Base-by-base conservation (phyloP, 2,113 vertebrate genomes). In the Eudorcas thomsonii region DNA sequence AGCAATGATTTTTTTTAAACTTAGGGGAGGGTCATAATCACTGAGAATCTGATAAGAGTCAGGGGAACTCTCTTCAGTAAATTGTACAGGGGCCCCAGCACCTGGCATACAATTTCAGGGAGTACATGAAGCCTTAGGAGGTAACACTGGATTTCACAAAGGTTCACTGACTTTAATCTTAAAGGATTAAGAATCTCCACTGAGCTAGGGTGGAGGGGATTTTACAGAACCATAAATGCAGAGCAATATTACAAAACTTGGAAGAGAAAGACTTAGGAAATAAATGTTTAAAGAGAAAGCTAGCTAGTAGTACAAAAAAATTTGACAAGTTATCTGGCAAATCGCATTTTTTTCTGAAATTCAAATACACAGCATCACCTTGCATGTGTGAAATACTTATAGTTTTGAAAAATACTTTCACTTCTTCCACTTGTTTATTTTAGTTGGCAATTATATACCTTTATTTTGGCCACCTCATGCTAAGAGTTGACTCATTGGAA, bases 291-390 rank as follows among this genome's bases (percentile, higher is more conserved):
- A 54, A 88, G 36, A 60, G 36, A 96, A 96, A 86, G 43, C 12
- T 87, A 91, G 25, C 7, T 88, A 88, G 30, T 39, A 48, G 78
- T 67, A 39, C 10, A 67, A 93, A 93, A 74, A 94, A 81, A 52
- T 28, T 39, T 45, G 39, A 19, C 26, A 96, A 11, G 33, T 55
- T 82, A 57, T 92, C 21, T 52, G 25, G 57, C 0, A 88, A 48
- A 81, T 2, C 12, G 1, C 30, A 64, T 26, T 78, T 86, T 94
- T 94, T 86, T 50, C 57, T 64, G 59, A 90, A 97, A 90, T 92
- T 87, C 90, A 97, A 97, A 83, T 71, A 94, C 90, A 92, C 17
- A 86, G 45, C 19, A 90, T 81, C 39, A 85, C 39, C 71, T 88
- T 88, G 48, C 14, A 45, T n/a, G 11, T 62, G 26, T 45, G 64